Evolutionary conservation across 2,888 invertebrate genomes (phyloP).

Genomic region (Coelopa pilipes): DNA sequence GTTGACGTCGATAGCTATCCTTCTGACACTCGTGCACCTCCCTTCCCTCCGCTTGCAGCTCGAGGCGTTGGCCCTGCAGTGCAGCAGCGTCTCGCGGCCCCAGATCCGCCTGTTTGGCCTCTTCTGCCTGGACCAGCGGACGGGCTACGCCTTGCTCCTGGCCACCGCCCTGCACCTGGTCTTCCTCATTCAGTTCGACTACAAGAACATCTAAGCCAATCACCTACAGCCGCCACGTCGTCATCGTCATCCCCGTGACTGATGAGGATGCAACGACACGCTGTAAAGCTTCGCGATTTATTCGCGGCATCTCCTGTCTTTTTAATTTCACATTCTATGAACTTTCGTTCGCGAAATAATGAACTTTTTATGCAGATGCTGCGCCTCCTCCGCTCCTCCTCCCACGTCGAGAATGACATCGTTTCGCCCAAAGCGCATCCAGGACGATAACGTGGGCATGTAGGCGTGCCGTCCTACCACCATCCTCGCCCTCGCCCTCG

Average conservation of each 20-base stretch:
- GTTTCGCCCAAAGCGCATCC: conserved; percentile 20
- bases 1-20: background rate
- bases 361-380: conserved; percentile 32
- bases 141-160: background rate
- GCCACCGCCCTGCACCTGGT: background rate
- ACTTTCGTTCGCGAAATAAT: conserved; percentile 31
- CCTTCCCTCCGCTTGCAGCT: conserved; percentile 5
- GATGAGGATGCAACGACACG: conserved; percentile 18
- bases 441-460: background rate
- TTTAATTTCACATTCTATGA: conserved; percentile 35
- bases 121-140: background rate
- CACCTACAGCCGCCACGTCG: background rate
- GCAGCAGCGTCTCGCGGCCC: background rate
- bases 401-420: conserved; percentile 30
- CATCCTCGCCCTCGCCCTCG: no score
- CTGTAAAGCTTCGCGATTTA: conserved; percentile 4
- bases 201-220: background rate
- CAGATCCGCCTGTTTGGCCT: background rate
- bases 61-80: background rate
- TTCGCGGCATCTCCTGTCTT: background rate
- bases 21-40: no score
- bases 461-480: background rate
- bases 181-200: conserved; percentile 14
- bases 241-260: background rate
- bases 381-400: no score